Percentiles rank a stretch among this genome's conserved stretches.
phyloP scores from a whole-genome alignment of 2,113 vertebrate genomes.

The Daphoenositta chrysoptera region DNA sequence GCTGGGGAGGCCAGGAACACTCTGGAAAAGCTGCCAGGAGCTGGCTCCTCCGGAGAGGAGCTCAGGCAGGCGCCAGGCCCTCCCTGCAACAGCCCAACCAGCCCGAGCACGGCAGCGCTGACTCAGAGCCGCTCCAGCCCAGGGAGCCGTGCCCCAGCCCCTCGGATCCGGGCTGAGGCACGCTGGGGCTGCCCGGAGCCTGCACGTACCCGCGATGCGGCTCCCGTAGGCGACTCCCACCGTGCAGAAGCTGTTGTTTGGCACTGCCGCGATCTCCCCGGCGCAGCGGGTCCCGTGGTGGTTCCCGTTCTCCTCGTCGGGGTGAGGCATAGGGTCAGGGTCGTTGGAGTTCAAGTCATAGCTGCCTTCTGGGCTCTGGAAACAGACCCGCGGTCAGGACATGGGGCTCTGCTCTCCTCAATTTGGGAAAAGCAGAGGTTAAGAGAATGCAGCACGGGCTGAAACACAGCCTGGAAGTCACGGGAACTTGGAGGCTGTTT shows the following conservation, averaged over 20 bases:
- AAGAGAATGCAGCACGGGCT: accelerated
- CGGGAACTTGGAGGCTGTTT: background rate
- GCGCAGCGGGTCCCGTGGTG: slow-evolving; percentile 96
- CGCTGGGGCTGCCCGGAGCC: accelerated
- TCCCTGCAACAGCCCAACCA: background rate
- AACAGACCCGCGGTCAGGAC: background rate
- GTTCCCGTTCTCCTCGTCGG: slow-evolving; percentile 85
- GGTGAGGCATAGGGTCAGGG: slow-evolving; percentile 95
- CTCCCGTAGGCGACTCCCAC: slow-evolving; percentile 93
- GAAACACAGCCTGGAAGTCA: background rate
- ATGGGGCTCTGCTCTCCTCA: background rate
- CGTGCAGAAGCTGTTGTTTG: slow-evolving; percentile 95
- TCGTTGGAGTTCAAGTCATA: slow-evolving; percentile 97
- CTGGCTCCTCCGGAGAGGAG: too few relatives aligned
- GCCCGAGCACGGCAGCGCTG: background rate
- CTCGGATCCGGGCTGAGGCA: accelerated
- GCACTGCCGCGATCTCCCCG: slow-evolving; percentile 90
- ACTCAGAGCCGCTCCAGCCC: background rate
- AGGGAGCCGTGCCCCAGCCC: accelerated
- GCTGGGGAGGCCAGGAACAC: background rate
- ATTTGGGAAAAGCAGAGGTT: background rate
- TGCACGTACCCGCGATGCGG: slow-evolving; percentile 84
- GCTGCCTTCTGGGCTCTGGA: slow-evolving; percentile 92
- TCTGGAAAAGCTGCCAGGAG: background rate
- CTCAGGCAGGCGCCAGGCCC: background rate